Base-by-base conservation (phyloP, 2,797 vertebrate genomes). In the Atherinosoma microstoma region DNA sequence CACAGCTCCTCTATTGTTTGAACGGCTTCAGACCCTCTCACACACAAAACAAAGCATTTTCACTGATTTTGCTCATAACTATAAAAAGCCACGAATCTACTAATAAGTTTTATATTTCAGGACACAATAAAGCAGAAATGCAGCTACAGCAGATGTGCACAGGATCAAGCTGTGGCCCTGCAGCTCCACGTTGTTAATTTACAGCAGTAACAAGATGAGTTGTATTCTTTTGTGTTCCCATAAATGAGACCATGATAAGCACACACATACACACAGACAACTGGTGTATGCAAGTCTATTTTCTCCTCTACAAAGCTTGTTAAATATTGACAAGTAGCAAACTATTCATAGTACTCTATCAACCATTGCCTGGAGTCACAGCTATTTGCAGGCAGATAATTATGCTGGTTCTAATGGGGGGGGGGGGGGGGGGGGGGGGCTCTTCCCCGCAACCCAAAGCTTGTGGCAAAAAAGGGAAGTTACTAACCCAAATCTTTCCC, bases 301-400 rank as follows among this genome's bases (percentile, higher is more conserved):
- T 67, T 74, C 62, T 60, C 38, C 74, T 60, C 40, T 20, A 60
- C 49, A 63, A 64, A 79, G 58, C 75, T 67, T 22, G 10, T 15
- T 56, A 67, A 49, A 34, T 42, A 80, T 69, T 57, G 71, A 80
- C 68, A 62, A 58, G 63, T 27, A 56, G 32, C 24, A 57, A 78
- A 76, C 59, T 81, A 79, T 75, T 82, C 57, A 80, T 58, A 74
- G 67, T 36, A 57, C 18, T 30, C 72, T 54, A 79, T 68, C 69
- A 75, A 65, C 58, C 47, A 61, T 49, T 29, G 67, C 64, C 3
- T 35, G 71, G 68, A 70, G 71, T 79, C 70, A 67, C 27, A 13
- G 65, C 64, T 58, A 60, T 72, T 76, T 83, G 68, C 76, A 78
- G 78, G 82, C 58, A 27, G 76, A 84, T 84, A 56, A 49, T 74